phyloP scores from a whole-genome alignment of 2,797 vertebrate genomes.

The Gymnoscopelus microlampas region DNA sequence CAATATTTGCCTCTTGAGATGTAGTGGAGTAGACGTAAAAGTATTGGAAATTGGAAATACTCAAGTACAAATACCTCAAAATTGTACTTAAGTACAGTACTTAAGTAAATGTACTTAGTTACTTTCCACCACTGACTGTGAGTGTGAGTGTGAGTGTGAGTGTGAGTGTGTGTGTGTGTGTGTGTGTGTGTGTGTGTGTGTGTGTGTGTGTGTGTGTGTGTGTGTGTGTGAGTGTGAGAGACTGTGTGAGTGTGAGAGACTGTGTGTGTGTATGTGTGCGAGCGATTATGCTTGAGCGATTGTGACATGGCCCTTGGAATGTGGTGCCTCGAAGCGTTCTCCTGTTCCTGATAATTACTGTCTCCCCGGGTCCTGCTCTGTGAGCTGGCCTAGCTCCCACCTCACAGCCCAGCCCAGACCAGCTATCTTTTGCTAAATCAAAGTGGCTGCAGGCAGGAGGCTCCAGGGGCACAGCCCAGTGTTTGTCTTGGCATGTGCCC shows the following conservation, averaged over 20 bases:
- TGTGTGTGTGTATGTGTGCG: background rate
- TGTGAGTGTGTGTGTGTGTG: too few relatives aligned
- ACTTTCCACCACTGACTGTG: too few relatives aligned
- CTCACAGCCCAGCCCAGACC: background rate
- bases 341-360: constrained; percentile 69
- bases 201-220: too few relatives aligned
- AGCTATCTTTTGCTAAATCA: constrained; percentile 45
- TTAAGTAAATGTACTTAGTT: too few relatives aligned
- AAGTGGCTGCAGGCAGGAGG: constrained; percentile 33
- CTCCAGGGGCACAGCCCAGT: constrained; percentile 28
- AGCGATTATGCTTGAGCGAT: constrained; percentile 34
- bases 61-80: too few relatives aligned
- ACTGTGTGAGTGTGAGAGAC: constrained; percentile 22
- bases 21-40: too few relatives aligned
- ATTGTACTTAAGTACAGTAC: too few relatives aligned
- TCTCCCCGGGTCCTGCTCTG: constrained; percentile 51
- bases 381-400: constrained; percentile 26
- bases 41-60: too few relatives aligned
- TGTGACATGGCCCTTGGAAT: constrained; percentile 58
- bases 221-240: background rate
- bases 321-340: constrained; percentile 44
- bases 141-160: background rate
- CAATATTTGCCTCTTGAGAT: too few relatives aligned
- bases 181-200: background rate
- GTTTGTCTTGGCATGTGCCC: constrained; percentile 46